These are phyloP conservation scores for Lepas anatifera DNA, from an alignment of 2,888 invertebrate genomes.

Conservation along the genomic window DNA sequence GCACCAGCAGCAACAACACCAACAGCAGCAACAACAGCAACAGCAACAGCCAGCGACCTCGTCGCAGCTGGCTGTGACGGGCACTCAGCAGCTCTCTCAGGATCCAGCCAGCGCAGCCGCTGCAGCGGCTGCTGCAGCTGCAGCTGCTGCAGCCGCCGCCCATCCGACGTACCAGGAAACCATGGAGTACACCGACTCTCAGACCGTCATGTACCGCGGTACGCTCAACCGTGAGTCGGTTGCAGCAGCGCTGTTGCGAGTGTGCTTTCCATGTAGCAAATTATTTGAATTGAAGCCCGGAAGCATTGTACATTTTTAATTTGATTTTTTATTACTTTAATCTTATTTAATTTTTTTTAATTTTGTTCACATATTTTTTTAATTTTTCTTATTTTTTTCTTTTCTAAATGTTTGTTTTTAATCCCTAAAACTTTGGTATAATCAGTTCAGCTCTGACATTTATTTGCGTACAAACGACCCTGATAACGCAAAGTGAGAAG, in stretches of 20 bases:
- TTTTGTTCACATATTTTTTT: no score
- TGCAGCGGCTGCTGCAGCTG: conserved; percentile 14
- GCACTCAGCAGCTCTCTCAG: conserved; percentile 21
- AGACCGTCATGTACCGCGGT: conserved; percentile 6
- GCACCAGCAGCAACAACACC: conserved; percentile 21
- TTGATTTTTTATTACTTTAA: no score
- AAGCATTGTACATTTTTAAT: no score
- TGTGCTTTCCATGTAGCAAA: no score
- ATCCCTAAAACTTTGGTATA: no score
- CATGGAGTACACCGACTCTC: conserved; percentile 4
- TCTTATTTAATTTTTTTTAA: no score
- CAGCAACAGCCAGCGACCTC: conserved; percentile 20
- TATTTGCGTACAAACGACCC: no score
- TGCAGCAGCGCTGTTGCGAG: conserved; percentile 17
- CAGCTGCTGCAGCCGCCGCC: conserved; percentile 9
- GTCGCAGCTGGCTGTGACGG: conserved; percentile 22
- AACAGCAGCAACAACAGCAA: not conserved
- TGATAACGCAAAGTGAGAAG: no score
- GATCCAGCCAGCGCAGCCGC: conserved; percentile 18
- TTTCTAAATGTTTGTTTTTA: no score
- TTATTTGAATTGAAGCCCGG: no score
- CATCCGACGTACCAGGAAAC: conserved; percentile 14
- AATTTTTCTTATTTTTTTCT: no score
- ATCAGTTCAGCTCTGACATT: no score
- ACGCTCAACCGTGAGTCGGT: conserved; percentile 3